These are phyloP conservation scores for Rana temporaria DNA, from an alignment of 2,113 vertebrate species.

Conservation along the genomic window DNA sequence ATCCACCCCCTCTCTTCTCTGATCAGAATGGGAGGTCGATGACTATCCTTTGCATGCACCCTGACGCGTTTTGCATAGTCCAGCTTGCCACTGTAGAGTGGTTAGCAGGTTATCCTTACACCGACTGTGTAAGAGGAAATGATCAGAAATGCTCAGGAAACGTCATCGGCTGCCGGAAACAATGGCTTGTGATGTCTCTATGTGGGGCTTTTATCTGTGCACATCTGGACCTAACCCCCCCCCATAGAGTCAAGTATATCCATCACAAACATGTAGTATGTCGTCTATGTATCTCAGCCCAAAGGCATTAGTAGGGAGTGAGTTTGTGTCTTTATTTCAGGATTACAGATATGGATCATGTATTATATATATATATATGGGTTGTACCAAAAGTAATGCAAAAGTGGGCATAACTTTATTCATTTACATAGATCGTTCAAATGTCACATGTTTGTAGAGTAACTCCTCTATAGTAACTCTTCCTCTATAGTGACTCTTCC, in stretches of 20 bases:
- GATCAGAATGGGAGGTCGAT: not conserved
- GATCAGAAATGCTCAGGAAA: not conserved
- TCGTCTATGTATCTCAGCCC: not conserved
- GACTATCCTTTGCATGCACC: not conserved
- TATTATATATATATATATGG: no score
- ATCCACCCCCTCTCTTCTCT: no score
- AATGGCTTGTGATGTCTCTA: constrained; percentile 8
- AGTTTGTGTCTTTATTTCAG: no score
- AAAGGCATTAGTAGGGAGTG: not conserved
- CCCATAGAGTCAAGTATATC: not conserved
- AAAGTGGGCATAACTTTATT: no score
- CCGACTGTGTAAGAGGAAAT: not conserved
- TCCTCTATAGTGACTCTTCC: no score
- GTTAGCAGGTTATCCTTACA: not conserved
- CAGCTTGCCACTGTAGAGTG: not conserved
- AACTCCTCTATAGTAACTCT: no score
- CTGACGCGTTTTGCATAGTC: constrained; percentile 47
- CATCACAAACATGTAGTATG: not conserved
- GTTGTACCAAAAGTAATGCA: no score
- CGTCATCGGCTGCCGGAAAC: not conserved
- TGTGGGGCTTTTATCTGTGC: not conserved
- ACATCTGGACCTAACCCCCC: no score
- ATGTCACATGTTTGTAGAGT: no score
- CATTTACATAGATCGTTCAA: no score
- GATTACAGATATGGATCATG: no score